Evolutionary conservation across 37 sponge, comb jelly and placozoan species (phyloP), one percentile per base, ranked within the genome.

Genomic region (Aplysina aerophoba): DNA sequence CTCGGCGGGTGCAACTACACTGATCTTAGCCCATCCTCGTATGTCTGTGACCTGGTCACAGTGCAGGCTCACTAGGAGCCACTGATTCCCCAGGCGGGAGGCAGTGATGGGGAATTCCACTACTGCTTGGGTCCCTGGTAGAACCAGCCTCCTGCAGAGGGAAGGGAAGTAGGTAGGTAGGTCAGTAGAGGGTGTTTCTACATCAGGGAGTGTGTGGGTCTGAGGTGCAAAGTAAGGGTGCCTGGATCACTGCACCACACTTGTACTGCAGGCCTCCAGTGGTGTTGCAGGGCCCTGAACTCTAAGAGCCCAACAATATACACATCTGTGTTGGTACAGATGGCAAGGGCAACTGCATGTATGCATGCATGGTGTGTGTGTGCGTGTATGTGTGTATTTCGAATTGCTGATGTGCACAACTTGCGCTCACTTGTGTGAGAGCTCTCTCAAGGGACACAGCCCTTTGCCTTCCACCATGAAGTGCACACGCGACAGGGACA

Each of bases 1-100:
- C 50, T 8, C 8, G 50, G 50, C 8, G 3, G 50, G 50, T 69
- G 71, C 33, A 34, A 69, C 71, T 3, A 80, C 81, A 57, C 19
- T 56, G 59, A 80, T 56, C 20, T 34, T 22, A 25, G 24, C 36
- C 54, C 65, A 21, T 11, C 91, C 91, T 33, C 80, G 36, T 0
- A 94, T 59, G 69, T 90, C 91, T 59, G 86, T 86, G 39, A 90
- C 50, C 83, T 90, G 91, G 87, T 94, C 94, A 94, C 89, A 94
- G 84, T 73, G 81, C 66, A 94, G 65, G 56, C 83, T 88, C 36
- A 82, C 91, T 27, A 90, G 63, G 37, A 94, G 64, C 22, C 63
- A 73, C 75, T 78, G 85, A 21, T 50, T 68, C 15, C 91, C 91
- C 33, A 59, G 22, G 0, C 30, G 65, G 0, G 72, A 21, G 22